Conservation (phyloP, 1,140 invertebrate species). For the Nixonia krombeini region DNA sequence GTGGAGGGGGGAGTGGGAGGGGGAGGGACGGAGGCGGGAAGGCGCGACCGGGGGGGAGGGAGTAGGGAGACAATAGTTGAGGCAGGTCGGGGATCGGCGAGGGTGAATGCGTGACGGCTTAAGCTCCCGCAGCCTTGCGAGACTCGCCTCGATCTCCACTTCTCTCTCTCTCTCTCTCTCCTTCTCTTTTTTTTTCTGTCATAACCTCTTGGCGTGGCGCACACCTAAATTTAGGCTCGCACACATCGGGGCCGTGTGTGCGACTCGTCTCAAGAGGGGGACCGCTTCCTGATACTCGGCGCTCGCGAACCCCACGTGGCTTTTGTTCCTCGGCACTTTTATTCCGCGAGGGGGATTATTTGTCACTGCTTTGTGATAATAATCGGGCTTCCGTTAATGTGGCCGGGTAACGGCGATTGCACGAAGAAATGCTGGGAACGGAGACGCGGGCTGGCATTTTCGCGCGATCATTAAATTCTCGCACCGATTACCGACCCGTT, state of each 20-base stretch:
- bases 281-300: background rate
- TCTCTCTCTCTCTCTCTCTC: slow-evolving; percentile 15
- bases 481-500: too few relatives aligned
- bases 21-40: slow-evolving; percentile 20
- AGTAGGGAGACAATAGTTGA: slow-evolving; percentile 68
- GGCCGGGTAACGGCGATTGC: too few relatives aligned
- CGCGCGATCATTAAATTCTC: too few relatives aligned
- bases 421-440: too few relatives aligned
- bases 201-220: slow-evolving; percentile 11
- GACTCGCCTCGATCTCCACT: slow-evolving; percentile 33
- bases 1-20: slow-evolving; percentile 6
- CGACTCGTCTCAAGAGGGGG: slow-evolving; percentile 4
- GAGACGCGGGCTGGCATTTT: too few relatives aligned
- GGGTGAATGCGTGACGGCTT: slow-evolving; percentile 65
- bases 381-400: too few relatives aligned
- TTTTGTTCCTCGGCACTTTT: background rate
- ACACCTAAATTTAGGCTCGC: slow-evolving; percentile 59
- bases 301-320: background rate
- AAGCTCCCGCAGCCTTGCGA: slow-evolving; percentile 46
- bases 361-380: too few relatives aligned
- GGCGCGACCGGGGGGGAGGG: slow-evolving; percentile 51
- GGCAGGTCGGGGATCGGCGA: slow-evolving; percentile 67
- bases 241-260: slow-evolving; percentile 25
- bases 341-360: too few relatives aligned
- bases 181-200: slow-evolving; percentile 19